Percentiles rank a stretch among this genome's conserved stretches.
Conservation (phyloP, 2,888 invertebrate species). For the Apeira syringaria region DNA sequence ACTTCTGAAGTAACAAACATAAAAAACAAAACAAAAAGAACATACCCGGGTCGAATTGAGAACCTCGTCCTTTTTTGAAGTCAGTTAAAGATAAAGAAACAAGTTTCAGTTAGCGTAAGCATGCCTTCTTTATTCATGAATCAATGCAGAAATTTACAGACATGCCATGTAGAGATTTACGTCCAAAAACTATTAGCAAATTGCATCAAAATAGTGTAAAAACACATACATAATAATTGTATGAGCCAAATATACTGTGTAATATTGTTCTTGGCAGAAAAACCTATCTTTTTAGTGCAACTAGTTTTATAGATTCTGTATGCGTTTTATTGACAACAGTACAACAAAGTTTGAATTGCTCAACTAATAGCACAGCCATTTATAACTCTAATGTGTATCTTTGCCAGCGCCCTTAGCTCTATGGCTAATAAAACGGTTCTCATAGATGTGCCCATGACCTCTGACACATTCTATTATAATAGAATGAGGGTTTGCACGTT, state of each 20-base stretch:
- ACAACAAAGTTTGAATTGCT: conserved; percentile 42
- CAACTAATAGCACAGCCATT: conserved; percentile 69
- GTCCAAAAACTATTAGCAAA: conserved; percentile 45
- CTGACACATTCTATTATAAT: conserved; percentile 43
- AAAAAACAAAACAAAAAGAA: no score
- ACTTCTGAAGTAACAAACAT: no score
- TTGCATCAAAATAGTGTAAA: conserved; percentile 40
- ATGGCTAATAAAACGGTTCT: conserved; percentile 27
- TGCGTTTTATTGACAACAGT: conserved; percentile 34
- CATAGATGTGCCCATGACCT: conserved; percentile 30
- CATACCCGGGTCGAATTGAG: no score
- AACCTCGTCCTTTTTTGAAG: no score
- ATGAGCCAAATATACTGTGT: conserved; percentile 1
- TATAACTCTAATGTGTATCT: conserved; percentile 55
- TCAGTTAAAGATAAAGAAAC: no score
- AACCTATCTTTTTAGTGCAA: conserved; percentile 40
- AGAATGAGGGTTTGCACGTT: conserved; percentile 56
- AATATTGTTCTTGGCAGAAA: conserved; percentile 4
- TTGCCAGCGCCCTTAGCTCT: conserved; percentile 47
- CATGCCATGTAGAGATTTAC: conserved; percentile 61
- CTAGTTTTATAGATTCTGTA: conserved; percentile 37
- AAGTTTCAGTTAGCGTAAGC: conserved; percentile 39
- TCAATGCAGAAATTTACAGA: conserved; percentile 59
- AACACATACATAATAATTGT: neutral
- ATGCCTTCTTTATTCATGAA: conserved; percentile 69